Evolutionary conservation across 1,140 invertebrate genomes (phyloP).

Genomic region (Pseudomyrmex sp.): DNA sequence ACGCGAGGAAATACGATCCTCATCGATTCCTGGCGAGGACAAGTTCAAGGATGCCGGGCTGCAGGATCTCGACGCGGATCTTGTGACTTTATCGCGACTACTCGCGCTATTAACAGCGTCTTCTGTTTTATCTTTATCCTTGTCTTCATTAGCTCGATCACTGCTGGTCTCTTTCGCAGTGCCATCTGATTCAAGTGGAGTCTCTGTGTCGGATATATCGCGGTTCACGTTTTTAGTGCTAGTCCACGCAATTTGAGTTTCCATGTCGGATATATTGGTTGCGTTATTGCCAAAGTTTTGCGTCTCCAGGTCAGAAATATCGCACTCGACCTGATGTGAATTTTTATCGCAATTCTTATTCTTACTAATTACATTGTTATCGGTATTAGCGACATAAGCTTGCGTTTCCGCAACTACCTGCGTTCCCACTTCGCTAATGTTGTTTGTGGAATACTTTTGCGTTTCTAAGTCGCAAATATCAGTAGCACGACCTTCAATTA

Average conservation of each 20-base stretch:
- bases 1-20: not conserved
- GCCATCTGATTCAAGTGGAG: not conserved
- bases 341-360: not conserved
- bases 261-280: not conserved
- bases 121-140: not conserved
- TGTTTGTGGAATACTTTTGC: slow-evolving; percentile 4
- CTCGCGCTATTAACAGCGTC: not conserved
- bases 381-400: not conserved
- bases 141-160: not conserved
- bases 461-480: slow-evolving; percentile 55
- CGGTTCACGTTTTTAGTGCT: not conserved
- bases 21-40: slow-evolving; percentile 28
- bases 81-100: not conserved
- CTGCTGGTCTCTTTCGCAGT: not conserved
- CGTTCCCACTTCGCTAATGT: slow-evolving; percentile 63
- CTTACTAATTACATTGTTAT: not conserved
- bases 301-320: slow-evolving; percentile 47
- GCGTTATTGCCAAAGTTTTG: slow-evolving; percentile 2
- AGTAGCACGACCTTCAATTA: not conserved
- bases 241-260: slow-evolving; percentile 1
- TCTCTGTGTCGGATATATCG: slow-evolving; percentile 17
- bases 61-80: not conserved
- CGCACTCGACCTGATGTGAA: not conserved
- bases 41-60: slow-evolving; percentile 24
- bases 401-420: slow-evolving; percentile 42